phyloP scores from a whole-genome alignment of 2,797 vertebrate species.

The Eulemur albifrons region DNA sequence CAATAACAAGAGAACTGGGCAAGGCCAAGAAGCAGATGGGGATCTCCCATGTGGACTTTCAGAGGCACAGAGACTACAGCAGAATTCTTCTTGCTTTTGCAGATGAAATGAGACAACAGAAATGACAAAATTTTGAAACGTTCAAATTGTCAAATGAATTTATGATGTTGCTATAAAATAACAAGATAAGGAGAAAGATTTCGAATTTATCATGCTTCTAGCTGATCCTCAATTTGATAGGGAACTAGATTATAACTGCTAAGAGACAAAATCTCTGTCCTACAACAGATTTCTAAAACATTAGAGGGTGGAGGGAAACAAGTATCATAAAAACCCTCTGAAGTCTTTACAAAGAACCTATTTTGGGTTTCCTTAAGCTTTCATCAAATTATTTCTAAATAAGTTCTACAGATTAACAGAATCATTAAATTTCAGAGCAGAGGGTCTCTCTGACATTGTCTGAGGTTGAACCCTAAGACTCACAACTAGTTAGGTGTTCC shows the following conservation, averaged over 20 bases:
- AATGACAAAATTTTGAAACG: background rate
- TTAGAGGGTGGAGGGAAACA: fast-evolving
- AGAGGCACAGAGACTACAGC: fast-evolving
- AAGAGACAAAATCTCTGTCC: background rate
- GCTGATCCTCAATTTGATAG: background rate
- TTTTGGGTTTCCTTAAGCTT: background rate
- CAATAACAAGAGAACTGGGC: background rate
- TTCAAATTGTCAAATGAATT: slow-evolving; percentile 11
- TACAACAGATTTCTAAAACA: background rate
- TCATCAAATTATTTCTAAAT: background rate
- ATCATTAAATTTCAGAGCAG: fast-evolving
- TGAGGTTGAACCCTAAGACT: background rate
- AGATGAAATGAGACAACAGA: background rate
- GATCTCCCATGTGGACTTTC: background rate
- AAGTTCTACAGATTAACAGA: background rate
- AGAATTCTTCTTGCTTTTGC: background rate
- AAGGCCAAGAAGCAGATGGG: background rate
- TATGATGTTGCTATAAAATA: background rate
- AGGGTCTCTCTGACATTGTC: background rate
- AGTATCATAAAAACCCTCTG: background rate
- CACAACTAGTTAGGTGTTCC: too few relatives aligned
- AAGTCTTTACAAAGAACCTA: background rate
- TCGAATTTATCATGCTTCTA: background rate
- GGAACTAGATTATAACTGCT: background rate
- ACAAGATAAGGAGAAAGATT: background rate